Percentiles rank a stretch among this genome's conserved stretches.
Conservation (phyloP, 2,888 invertebrate species). For the Chrysolina haemoptera region DNA sequence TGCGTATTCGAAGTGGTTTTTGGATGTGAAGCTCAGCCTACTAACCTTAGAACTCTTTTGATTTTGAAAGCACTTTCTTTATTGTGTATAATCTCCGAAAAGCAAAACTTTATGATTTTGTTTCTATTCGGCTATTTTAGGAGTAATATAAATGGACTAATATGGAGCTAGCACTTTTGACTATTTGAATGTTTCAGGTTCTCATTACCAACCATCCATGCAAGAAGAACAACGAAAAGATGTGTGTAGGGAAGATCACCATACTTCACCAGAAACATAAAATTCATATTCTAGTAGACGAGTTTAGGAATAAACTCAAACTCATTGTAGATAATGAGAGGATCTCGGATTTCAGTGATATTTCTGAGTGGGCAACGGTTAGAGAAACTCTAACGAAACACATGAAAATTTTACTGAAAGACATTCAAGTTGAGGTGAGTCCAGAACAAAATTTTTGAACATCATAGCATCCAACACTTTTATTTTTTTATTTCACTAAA, state of each 20-base stretch:
- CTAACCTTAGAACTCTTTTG: too few relatives aligned
- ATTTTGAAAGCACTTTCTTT: too few relatives aligned
- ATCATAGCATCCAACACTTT: too few relatives aligned
- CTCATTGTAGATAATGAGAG: slow-evolving; percentile 71
- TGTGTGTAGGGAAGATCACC: slow-evolving; percentile 80
- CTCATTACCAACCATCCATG: slow-evolving; percentile 83
- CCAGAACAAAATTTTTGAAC: not conserved
- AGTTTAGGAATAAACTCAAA: slow-evolving; percentile 60
- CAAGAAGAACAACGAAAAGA: slow-evolving; percentile 71
- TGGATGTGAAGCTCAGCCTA: too few relatives aligned
- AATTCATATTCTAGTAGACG: slow-evolving; percentile 62
- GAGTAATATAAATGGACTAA: too few relatives aligned
- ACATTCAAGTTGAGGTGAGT: slow-evolving; percentile 81
- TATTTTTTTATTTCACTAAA: too few relatives aligned
- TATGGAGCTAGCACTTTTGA: not conserved
- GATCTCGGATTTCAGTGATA: slow-evolving; percentile 65
- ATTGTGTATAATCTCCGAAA: too few relatives aligned
- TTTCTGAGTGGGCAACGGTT: slow-evolving; percentile 76
- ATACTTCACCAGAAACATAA: slow-evolving; percentile 78
- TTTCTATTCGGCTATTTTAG: too few relatives aligned
- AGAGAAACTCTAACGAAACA: slow-evolving; percentile 75
- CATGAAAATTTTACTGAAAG: slow-evolving; percentile 75
- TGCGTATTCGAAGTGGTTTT: too few relatives aligned
- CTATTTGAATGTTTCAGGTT: slow-evolving; percentile 69
- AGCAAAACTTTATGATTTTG: too few relatives aligned